A percentile compares a stretch with the other conserved stretches of the same genome.
Evolutionary conservation across 30 jellyfish, hydroid and myxozoan genomes (phyloP).

Genomic region (Turritopsis rubra): DNA sequence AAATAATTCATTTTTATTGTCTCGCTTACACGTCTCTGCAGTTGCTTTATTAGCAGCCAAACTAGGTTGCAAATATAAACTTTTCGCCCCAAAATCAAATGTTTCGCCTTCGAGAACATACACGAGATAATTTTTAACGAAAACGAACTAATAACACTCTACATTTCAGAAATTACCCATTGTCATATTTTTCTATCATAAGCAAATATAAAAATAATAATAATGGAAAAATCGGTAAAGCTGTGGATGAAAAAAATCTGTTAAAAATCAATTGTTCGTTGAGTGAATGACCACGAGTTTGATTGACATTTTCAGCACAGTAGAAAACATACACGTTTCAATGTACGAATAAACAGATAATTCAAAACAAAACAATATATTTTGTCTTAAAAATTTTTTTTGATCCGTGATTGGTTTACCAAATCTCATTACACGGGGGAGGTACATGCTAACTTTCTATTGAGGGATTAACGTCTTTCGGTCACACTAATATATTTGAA

Average conservation of each 20-base stretch:
- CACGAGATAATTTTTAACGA: too few relatives aligned
- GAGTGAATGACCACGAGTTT: constrained; percentile 11
- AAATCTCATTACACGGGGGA: constrained; percentile 14
- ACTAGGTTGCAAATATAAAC: too few relatives aligned
- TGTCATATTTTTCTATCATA: neutral
- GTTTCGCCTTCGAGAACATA: too few relatives aligned
- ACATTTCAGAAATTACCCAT: too few relatives aligned
- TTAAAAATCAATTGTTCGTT: constrained; percentile 16
- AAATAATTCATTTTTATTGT: neutral
- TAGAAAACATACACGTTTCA: constrained; percentile 7
- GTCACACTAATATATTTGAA: neutral
- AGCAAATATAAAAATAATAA: neutral
- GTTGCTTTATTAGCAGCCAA: too few relatives aligned
- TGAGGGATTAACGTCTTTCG: neutral
- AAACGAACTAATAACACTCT: too few relatives aligned
- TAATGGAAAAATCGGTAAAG: constrained; percentile 7
- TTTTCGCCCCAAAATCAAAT: too few relatives aligned
- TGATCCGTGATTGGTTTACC: constrained; percentile 4
- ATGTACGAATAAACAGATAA: constrained; percentile 12
- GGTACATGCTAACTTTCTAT: neutral
- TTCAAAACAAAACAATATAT: constrained; percentile 12
- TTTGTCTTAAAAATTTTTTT: constrained; percentile 10
- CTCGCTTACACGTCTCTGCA: too few relatives aligned
- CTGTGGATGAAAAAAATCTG: constrained; percentile 14
- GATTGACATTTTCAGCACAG: constrained; percentile 14